Percentiles rank a stretch among this genome's conserved stretches.
Conservation (phyloP, 2,797 vertebrate genomes). For the Lagodon rhomboides region DNA sequence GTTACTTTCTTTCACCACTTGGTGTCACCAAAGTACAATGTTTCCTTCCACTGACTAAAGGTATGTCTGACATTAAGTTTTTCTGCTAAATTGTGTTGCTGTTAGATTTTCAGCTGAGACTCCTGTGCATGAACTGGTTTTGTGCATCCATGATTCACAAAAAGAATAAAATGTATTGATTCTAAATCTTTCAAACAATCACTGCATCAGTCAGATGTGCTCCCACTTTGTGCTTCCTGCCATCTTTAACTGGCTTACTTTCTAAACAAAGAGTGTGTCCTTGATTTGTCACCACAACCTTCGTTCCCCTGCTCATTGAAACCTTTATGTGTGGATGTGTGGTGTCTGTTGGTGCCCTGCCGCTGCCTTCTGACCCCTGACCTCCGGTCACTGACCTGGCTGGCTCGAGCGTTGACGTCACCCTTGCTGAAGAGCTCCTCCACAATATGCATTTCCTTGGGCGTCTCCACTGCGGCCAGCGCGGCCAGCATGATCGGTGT, state of each 20-base stretch:
- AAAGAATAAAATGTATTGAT: neutral
- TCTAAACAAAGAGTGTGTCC: neutral
- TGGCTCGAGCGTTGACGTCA: conserved; percentile 97
- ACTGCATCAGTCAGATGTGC: rapidly evolving
- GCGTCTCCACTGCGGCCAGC: conserved; percentile 93
- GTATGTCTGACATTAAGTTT: neutral
- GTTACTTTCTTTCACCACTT: conserved; percentile 27
- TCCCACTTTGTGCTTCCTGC: neutral
- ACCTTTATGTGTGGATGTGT: neutral
- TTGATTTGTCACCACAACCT: neutral
- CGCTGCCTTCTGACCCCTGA: conserved; percentile 20
- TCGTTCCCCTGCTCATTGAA: neutral
- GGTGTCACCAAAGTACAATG: conserved; percentile 30
- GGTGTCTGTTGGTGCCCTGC: neutral
- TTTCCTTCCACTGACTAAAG: neutral
- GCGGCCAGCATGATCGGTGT: conserved; percentile 99
- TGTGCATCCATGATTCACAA: neutral
- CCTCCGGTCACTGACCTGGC: conserved; percentile 89
- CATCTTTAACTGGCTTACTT: neutral
- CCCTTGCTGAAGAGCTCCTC: conserved; percentile 96
- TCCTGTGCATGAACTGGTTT: neutral
- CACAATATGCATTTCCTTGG: conserved; percentile 94
- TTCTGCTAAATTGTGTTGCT: neutral
- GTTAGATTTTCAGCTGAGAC: neutral
- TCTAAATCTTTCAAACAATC: neutral